Evolutionary conservation across 2,888 invertebrate species (phyloP).

Genomic region (Spilarctia lutea): DNA sequence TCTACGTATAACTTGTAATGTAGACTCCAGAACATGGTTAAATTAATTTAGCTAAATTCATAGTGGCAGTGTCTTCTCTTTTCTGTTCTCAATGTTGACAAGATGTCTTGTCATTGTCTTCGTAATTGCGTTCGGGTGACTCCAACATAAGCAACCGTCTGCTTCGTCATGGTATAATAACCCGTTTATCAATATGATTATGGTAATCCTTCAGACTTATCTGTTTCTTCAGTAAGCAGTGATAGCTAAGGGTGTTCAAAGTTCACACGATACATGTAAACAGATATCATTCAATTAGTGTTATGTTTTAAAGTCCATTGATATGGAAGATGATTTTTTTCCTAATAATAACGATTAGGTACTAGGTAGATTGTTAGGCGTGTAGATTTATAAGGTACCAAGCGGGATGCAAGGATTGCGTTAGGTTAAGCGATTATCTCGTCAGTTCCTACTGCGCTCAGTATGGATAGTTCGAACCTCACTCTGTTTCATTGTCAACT

Average conservation of each 20-base stretch:
- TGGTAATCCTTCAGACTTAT: not conserved
- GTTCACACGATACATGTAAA: not conserved
- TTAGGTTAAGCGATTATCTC: no score
- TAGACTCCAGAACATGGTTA: not conserved
- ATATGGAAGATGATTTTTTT: not conserved
- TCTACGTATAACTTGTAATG: no score
- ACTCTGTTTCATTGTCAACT: not conserved
- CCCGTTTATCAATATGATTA: not conserved
- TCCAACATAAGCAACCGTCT: not conserved
- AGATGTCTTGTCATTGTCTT: not conserved
- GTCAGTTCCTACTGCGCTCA: no score
- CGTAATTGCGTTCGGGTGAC: not conserved
- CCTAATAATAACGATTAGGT: not conserved
- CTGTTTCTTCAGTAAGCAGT: not conserved
- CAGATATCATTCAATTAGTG: not conserved
- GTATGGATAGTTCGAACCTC: not conserved
- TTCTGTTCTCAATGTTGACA: not conserved
- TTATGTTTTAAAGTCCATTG: not conserved
- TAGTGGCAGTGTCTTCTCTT: not conserved
- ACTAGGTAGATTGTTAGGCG: not conserved
- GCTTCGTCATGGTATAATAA: not conserved
- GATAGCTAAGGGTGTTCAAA: conserved; percentile 1
- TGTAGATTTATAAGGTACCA: not conserved
- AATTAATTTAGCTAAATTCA: not conserved
- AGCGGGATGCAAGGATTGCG: not conserved